Evolutionary conservation across 2,113 vertebrate genomes (phyloP).

Genomic region (Elaphurus davidianus): DNA sequence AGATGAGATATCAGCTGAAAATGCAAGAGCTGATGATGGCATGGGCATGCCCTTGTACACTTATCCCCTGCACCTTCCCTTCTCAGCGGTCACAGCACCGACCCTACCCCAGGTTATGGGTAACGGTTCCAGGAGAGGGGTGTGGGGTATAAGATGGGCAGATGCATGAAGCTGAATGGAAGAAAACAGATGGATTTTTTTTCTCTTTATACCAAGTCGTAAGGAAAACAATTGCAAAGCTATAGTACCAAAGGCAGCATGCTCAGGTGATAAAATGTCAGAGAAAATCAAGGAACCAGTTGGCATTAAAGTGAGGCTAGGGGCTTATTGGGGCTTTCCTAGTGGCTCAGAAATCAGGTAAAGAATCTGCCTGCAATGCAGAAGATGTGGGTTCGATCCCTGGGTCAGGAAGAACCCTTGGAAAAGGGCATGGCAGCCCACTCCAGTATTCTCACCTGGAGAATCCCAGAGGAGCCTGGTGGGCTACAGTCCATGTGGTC

Average conservation of each 20-base stretch:
- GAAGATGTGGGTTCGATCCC: background rate
- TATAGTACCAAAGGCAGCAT: no score
- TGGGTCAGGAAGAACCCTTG: background rate
- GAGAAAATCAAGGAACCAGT: background rate
- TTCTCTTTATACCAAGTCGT: no score
- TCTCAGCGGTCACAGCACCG: no score
- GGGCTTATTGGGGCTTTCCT: background rate
- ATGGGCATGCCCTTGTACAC: background rate
- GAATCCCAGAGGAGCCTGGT: background rate
- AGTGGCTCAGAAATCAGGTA: background rate
- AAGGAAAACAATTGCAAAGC: background rate
- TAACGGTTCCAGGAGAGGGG: background rate
- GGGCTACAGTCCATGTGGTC: background rate
- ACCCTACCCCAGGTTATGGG: background rate
- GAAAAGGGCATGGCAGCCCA: background rate
- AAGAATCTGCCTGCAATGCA: background rate
- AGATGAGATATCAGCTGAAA: accelerated
- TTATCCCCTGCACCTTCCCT: background rate
- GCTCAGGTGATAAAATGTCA: background rate
- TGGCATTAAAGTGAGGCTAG: background rate
- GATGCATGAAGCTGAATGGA: background rate
- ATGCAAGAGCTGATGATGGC: background rate
- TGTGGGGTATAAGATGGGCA: background rate
- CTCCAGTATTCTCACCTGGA: background rate
- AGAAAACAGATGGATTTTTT: background rate